Percentiles rank a stretch among this genome's conserved stretches.
These are phyloP conservation scores for Collichthys lucidus DNA, from an alignment of 2,113 vertebrate genomes.

Conservation along the genomic window DNA sequence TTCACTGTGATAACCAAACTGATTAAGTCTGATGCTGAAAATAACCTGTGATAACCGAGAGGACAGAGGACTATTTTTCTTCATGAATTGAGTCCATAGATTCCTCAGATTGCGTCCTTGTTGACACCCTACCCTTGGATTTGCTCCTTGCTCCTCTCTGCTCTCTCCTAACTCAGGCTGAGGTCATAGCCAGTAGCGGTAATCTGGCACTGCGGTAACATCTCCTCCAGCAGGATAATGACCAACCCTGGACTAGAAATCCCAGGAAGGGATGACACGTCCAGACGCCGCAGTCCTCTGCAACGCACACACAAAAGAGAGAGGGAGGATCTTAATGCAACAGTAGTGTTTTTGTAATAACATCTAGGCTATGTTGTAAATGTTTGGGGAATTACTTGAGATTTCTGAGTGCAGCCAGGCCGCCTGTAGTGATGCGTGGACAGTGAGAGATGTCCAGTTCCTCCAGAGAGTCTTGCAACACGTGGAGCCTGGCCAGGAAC, in stretches of 20 bases:
- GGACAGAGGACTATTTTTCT: background rate
- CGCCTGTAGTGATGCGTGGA: slow-evolving; percentile 83
- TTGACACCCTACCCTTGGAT: slow-evolving; percentile 16
- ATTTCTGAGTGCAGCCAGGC: slow-evolving; percentile 87
- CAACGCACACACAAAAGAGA: slow-evolving; percentile 1
- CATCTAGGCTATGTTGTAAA: background rate
- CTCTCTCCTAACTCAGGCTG: slow-evolving; percentile 40
- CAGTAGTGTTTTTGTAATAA: background rate
- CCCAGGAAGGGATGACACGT: slow-evolving; percentile 84
- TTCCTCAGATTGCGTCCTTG: background rate
- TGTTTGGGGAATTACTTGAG: slow-evolving; percentile 81
- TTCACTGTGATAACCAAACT: background rate
- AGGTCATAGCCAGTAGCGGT: slow-evolving; percentile 78
- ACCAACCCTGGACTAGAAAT: slow-evolving; percentile 83
- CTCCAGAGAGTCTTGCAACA: slow-evolving; percentile 80
- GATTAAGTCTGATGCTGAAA: background rate
- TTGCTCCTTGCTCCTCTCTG: background rate
- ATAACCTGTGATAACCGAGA: background rate
- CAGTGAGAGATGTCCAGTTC: slow-evolving; percentile 89
- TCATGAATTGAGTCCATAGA: background rate
- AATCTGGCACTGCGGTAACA: slow-evolving; percentile 87
- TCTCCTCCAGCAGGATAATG: slow-evolving; percentile 89
- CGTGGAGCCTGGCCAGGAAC: slow-evolving; percentile 85
- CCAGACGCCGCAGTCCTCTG: slow-evolving; percentile 85
- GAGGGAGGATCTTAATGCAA: background rate